Base-by-base conservation (phyloP, 1,140 invertebrate species). In the Papilio glaucus region DNA sequence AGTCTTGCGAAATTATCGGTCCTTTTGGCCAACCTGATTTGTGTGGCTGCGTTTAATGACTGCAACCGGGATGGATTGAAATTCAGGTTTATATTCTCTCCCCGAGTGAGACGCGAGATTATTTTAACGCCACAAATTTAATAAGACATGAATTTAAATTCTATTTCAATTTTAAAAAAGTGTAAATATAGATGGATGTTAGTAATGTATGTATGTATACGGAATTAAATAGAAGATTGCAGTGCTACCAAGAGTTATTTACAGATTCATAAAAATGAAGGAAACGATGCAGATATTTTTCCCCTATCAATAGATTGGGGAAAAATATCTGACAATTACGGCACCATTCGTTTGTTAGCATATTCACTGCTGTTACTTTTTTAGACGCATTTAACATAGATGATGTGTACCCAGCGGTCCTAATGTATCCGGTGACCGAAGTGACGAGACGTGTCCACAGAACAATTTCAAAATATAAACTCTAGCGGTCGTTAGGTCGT, bases 1-100 rank as follows among this genome's bases (percentile, higher is more conserved):
- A 78, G 76, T 85, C 61, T 53, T 33, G n/a, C 39, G 60, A 61
- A 81, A 74, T 81, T 85, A 85, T 81, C 72, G 77, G 71, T 71
- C 75, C 61, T 63, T 68, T 63, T 65, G 62, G 65, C 37, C 72
- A 7, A 67, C 39, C 74, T 83, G 77, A 83, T 80, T 80, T 80
- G 79, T 75, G 70, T 63, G 21, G 72, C 71, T 73, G 49, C 74
- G 67, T 77, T 76, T 80, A 78, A 81, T 79, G 79, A 78, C 67
- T 72, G 24, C 72, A 67, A 21, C n/a, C 49, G 60, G 29, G 26
- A 62, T 62, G 33, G 37, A 65, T 65, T 65, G 37, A 65, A 39
- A 15, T 39, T 18, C 62, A 15, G 15, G 7, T 65, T 41, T 65
- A 8, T 18, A 18, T 45, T 21, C 18, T 49, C 6, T 9, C 5